Evolutionary conservation across 2,888 invertebrate species (phyloP), one percentile per base, ranked within the genome.

Genomic region (Hirtodrosophila trivittata): DNA sequence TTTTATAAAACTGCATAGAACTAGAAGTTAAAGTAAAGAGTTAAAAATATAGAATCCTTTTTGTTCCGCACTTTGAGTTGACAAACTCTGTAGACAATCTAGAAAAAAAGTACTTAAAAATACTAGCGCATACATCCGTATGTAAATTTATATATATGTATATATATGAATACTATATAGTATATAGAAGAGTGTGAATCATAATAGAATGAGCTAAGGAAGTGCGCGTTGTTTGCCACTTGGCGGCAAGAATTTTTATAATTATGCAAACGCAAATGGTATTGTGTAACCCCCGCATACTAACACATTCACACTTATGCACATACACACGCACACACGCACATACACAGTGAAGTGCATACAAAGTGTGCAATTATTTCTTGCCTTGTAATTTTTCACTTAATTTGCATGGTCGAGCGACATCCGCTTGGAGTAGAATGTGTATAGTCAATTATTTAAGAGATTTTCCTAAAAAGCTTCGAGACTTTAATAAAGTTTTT

Each of bases 321-420:
- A 52, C 18, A 43, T 41, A 26, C 33, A 25, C 18, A 25, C 25
- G 49, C 35, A 38, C 33, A 51, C 50, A 18, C 12, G 37, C 13
- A 33, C 35, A 47, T 21, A 28, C n/a, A 33, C 38, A 28, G 30
- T 30, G 12, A 63, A 68, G 58, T 68, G 63, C 74, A 71, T 71
- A 67, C 73, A 71, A 70, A 73, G 72, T 74, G 55, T 75, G 45
- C 58, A 69, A 73, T 73, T 74, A 73, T 73, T 69, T 69, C 62
- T 64, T 73, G 80, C 83, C 73, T 77, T 83, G 83, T 68, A 78
- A 77, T 78, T 77, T 77, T 77, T 83, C 82, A 77, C 77, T 82
- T 77, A 82, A 82, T 82, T 77, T 77, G 75, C 77, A 82, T 77
- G 77, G 77, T 59, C 58, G 77, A 50, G 50, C 62, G 71, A 82